Conservation (phyloP, 2,888 invertebrate genomes). For the Amblyjoppa fuscipennis region DNA sequence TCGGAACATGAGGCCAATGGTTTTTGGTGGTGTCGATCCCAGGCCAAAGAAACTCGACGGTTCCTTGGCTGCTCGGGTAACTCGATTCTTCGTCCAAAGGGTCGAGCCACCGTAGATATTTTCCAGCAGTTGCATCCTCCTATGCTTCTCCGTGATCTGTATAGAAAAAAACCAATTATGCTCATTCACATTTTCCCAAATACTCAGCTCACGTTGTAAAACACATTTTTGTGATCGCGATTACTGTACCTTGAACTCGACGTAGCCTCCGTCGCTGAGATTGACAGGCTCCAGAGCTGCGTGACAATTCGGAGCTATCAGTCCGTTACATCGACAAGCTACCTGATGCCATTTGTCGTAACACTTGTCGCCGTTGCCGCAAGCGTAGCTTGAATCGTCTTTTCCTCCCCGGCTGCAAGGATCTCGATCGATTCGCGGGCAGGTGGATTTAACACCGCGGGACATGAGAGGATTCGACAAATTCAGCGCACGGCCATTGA, state of each 20-base stretch:
- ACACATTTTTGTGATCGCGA: neutral
- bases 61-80: slow-evolving; percentile 74
- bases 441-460: slow-evolving; percentile 91
- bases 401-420: slow-evolving; percentile 86
- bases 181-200: neutral
- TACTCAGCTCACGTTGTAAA: neutral
- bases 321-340: slow-evolving; percentile 90
- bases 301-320: slow-evolving; percentile 93
- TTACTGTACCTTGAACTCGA: slow-evolving; percentile 88
- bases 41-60: slow-evolving; percentile 71
- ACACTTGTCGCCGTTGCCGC: slow-evolving; percentile 90
- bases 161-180: neutral
- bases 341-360: slow-evolving; percentile 94
- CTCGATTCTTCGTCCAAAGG: slow-evolving; percentile 87
- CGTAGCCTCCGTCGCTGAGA: slow-evolving; percentile 91
- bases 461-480: slow-evolving; percentile 92
- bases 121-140: slow-evolving; percentile 94
- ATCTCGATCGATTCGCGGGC: slow-evolving; percentile 90
- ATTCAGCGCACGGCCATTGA: slow-evolving; percentile 94
- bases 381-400: slow-evolving; percentile 85
- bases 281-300: slow-evolving; percentile 92
- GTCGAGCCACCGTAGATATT: slow-evolving; percentile 91
- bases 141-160: slow-evolving; percentile 92
- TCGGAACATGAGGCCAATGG: slow-evolving; percentile 92
- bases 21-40: slow-evolving; percentile 88